Percentiles rank a stretch among this genome's conserved stretches.
Evolutionary conservation across 2,797 vertebrate genomes (phyloP).

Genomic region (Periophthalmus magnuspinnatus): DNA sequence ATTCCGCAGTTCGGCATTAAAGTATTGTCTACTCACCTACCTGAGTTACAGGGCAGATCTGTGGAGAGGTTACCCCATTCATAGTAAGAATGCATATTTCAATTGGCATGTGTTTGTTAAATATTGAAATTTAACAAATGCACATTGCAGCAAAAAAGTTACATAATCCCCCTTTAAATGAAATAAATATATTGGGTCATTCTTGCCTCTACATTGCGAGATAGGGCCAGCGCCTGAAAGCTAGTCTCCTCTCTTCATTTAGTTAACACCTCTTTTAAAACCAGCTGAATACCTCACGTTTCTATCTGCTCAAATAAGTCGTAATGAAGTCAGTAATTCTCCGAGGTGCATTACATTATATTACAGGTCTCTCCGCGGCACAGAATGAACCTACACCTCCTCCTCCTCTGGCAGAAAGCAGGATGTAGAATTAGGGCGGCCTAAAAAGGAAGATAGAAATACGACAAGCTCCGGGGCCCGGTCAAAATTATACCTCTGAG

Average conservation of each 20-base stretch:
- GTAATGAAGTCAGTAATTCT: conserved; percentile 16
- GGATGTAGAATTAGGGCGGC: conserved; percentile 69
- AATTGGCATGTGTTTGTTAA: too few species aligned
- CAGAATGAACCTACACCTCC: conserved; percentile 26
- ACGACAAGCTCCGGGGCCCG: conserved; percentile 61
- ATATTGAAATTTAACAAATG: too few species aligned
- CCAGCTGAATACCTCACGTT: background rate
- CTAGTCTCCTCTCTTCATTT: background rate
- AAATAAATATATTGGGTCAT: background rate
- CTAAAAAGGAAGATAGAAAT: conserved; percentile 65
- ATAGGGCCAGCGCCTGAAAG: background rate
- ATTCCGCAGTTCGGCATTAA: too few species aligned
- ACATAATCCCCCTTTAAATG: background rate
- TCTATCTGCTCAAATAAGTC: background rate
- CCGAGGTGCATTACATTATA: background rate
- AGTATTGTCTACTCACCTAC: too few species aligned
- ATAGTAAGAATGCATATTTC: too few species aligned
- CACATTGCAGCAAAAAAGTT: too few species aligned
- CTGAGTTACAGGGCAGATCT: too few species aligned
- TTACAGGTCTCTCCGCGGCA: conserved; percentile 12
- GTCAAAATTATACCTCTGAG: conserved; percentile 60
- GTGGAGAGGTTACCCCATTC: too few species aligned
- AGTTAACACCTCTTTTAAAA: conserved; percentile 6
- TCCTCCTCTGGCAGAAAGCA: conserved; percentile 54
- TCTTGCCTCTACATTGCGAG: background rate